A percentile compares a stretch with the other conserved stretches of the same genome.
Conservation (phyloP, 1,140 invertebrate species). For the Drosophila saltans region DNA sequence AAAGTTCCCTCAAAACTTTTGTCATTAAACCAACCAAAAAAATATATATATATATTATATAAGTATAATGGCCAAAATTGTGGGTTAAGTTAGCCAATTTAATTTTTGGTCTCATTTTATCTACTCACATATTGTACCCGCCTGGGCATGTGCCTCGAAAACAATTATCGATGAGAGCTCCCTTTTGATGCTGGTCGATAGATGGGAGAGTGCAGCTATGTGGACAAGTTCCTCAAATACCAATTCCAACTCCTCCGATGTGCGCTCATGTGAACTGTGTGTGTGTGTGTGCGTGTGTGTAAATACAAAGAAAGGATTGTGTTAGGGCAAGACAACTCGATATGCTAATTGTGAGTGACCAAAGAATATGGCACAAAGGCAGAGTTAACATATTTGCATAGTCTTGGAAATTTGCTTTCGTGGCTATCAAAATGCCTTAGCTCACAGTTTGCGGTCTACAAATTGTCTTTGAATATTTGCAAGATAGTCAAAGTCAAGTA, state of each 20-base stretch:
- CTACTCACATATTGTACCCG: conserved; percentile 90
- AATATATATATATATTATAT: not conserved
- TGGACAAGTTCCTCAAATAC: conserved; percentile 94
- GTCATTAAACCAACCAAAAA: conserved; percentile 5
- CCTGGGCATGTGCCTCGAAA: conserved; percentile 92
- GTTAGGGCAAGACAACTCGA: not conserved
- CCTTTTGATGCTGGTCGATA: conserved; percentile 92
- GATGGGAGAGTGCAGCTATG: conserved; percentile 91
- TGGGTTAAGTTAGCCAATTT: conserved; percentile 22
- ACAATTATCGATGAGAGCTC: conserved; percentile 92
- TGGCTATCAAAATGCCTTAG: conserved; percentile 6
- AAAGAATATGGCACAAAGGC: conserved; percentile 24
- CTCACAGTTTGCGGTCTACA: not conserved
- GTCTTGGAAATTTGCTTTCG: not conserved
- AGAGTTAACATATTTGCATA: conserved; percentile 27
- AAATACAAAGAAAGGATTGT: not conserved
- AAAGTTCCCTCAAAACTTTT: conserved; percentile 42
- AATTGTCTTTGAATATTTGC: not conserved
- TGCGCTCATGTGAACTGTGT: conserved; percentile 88
- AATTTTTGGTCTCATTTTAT: not conserved
- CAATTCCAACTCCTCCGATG: conserved; percentile 91
- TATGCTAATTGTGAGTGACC: conserved; percentile 21
- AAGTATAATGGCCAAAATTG: conserved; percentile 6
- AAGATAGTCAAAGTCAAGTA: too few relatives aligned
- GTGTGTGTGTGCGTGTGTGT: not conserved